Conservation (phyloP, 2,113 vertebrate species). For the Helogale parvula region DNA sequence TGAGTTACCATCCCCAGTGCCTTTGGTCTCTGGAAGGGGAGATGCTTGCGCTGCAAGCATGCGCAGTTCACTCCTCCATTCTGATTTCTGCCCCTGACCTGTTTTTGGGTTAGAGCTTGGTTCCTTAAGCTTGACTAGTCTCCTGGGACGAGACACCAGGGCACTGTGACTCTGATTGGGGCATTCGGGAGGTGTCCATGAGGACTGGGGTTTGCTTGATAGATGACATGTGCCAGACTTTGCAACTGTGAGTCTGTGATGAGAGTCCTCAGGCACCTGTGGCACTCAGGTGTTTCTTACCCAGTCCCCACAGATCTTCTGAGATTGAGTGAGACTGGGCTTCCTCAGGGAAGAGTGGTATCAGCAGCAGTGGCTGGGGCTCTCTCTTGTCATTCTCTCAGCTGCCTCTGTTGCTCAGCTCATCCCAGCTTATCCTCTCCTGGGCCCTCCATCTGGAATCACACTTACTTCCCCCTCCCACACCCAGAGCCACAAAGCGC, state of each 20-base stretch:
- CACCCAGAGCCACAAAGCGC: neutral
- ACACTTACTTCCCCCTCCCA: neutral
- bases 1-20: neutral
- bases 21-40: neutral
- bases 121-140: too few species aligned
- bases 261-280: neutral
- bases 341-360: neutral
- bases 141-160: fast-evolving
- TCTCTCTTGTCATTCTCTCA: neutral
- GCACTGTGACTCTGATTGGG: neutral
- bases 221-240: neutral
- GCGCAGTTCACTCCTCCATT: neutral
- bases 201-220: neutral
- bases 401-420: neutral
- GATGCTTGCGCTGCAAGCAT: neutral
- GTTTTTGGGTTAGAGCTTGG: neutral
- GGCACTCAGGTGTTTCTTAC: neutral
- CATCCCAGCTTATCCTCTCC: neutral
- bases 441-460: neutral
- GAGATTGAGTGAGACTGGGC: neutral
- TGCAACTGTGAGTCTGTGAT: neutral
- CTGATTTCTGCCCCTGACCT: neutral
- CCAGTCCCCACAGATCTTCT: neutral
- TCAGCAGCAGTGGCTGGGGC: neutral
- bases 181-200: neutral